phyloP scores from a whole-genome alignment of 2,113 vertebrate species.

The Callospermophilus lateralis region DNA sequence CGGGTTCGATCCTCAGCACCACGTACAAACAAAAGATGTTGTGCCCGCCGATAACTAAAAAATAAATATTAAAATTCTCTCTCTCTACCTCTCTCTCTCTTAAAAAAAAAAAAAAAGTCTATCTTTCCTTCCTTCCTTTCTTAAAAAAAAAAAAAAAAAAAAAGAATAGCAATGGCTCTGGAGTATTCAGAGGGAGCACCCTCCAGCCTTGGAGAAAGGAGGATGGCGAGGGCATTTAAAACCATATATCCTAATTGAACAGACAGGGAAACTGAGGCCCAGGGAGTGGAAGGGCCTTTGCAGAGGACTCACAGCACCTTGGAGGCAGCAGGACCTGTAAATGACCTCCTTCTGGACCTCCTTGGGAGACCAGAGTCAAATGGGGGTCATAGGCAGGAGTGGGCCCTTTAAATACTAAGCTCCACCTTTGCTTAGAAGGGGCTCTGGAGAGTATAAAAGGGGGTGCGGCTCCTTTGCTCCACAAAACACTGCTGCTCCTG shows the following conservation, averaged over 20 bases:
- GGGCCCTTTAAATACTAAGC: constrained; percentile 81
- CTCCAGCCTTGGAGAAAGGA: not conserved
- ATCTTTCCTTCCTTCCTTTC: too few relatives aligned
- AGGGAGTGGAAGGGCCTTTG: not conserved
- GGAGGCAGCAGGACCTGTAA: not conserved
- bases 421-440: constrained; percentile 79
- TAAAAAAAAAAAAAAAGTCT: too few relatives aligned
- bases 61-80: too few relatives aligned
- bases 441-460: constrained; percentile 71
- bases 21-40: too few relatives aligned
- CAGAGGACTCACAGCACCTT: not conserved
- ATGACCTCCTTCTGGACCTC: not conserved
- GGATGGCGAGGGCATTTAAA: not conserved
- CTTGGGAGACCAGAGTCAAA: not conserved
- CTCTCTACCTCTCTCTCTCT: too few relatives aligned
- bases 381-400: not conserved
- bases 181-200: fast-evolving
- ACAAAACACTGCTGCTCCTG: not conserved
- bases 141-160: too few relatives aligned
- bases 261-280: constrained; percentile 38
- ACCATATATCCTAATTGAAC: not conserved
- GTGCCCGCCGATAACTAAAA: too few relatives aligned
- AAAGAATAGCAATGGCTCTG: not conserved
- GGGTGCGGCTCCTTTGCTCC: constrained; percentile 53
- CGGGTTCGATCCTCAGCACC: too few relatives aligned